Conservation (phyloP, 2,888 invertebrate species). For the Dyspetes luteomarginatus region DNA sequence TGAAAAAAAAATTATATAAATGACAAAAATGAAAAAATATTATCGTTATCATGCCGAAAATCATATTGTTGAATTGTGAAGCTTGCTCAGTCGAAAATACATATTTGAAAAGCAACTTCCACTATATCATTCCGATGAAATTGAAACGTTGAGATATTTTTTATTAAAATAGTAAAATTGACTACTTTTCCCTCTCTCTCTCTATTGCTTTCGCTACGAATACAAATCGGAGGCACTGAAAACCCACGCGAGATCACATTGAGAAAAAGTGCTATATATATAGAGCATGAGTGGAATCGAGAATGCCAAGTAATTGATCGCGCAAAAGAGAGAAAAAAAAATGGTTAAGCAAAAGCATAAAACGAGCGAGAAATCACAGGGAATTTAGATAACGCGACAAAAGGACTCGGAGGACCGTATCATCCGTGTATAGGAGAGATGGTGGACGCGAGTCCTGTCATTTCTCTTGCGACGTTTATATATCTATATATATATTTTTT, state of each 20-base stretch:
- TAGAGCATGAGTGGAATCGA: conserved; percentile 20
- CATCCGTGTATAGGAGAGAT: neutral
- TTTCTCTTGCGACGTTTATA: neutral
- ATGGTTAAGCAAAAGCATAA: neutral
- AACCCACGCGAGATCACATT: conserved; percentile 41
- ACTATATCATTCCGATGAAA: too few species aligned
- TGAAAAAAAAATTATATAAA: too few species aligned
- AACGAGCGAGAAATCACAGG: conserved; percentile 11
- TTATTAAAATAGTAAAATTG: conserved; percentile 44
- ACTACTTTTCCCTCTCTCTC: neutral
- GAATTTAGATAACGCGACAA: conserved; percentile 39
- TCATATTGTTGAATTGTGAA: too few species aligned
- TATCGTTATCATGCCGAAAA: too few species aligned
- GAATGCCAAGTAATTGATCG: conserved; percentile 34
- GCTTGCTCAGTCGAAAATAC: too few species aligned
- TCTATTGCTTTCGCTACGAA: conserved; percentile 15
- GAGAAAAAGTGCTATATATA: neutral
- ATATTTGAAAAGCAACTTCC: too few species aligned
- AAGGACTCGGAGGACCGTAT: conserved; percentile 26
- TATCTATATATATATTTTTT: neutral
- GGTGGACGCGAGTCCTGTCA: too few species aligned
- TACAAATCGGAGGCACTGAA: conserved; percentile 13
- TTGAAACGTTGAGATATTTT: too few species aligned
- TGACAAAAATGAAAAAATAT: too few species aligned
- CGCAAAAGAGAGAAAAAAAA: neutral